These are phyloP conservation scores for Chalcis sispes DNA, from an alignment of 2,888 invertebrate genomes.

Conservation along the genomic window DNA sequence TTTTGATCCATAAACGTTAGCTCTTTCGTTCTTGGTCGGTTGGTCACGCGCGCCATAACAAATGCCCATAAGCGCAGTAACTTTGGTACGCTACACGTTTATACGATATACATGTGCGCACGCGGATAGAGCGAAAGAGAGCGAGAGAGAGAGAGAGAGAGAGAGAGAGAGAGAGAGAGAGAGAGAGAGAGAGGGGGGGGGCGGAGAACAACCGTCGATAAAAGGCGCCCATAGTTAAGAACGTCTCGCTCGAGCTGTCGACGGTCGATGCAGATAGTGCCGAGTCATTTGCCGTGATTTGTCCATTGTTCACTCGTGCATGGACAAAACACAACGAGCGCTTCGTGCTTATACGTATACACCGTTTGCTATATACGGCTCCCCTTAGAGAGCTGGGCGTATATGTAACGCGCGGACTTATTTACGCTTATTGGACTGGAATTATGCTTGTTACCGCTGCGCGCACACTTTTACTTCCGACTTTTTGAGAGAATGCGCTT, in stretches of 20 bases:
- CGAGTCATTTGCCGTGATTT: conserved; percentile 51
- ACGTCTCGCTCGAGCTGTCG: neutral
- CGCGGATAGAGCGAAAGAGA: neutral
- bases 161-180: too few relatives aligned
- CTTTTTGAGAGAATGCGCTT: conserved; percentile 16
- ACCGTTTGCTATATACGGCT: neutral
- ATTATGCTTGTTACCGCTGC: conserved; percentile 31
- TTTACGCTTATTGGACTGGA: conserved; percentile 34
- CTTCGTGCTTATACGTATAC: neutral
- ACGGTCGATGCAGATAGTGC: conserved; percentile 30
- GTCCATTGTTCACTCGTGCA: conserved; percentile 50
- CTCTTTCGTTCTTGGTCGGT: too few relatives aligned
- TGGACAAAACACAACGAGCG: conserved; percentile 15
- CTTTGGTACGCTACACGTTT: neutral
- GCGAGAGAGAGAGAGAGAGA: too few relatives aligned
- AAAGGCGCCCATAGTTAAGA: too few relatives aligned
- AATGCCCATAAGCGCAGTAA: neutral
- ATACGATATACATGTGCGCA: neutral
- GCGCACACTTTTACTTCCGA: conserved; percentile 39
- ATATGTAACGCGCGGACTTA: neutral
- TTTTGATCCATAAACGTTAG: conserved; percentile 20
- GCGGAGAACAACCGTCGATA: neutral
- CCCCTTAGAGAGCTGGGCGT: too few relatives aligned
- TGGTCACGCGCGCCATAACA: too few relatives aligned
- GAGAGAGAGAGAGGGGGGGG: too few relatives aligned